Base-by-base conservation (phyloP, 2,888 invertebrate genomes). In the Argyresthia albistria region DNA sequence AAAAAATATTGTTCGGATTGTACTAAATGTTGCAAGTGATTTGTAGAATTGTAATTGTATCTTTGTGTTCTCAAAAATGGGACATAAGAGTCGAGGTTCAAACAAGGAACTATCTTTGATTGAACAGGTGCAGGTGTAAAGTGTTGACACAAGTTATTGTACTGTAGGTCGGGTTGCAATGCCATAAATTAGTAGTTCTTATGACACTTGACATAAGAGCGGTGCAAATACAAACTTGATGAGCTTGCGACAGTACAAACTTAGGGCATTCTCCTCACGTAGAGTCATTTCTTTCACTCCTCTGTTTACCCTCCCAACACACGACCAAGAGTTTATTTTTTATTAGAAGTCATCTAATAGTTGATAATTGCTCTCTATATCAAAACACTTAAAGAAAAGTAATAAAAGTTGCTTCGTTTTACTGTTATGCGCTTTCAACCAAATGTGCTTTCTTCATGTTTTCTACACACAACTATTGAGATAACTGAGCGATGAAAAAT, bases 101-200 rank as follows among this genome's bases (percentile, higher is more conserved):
- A 73, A 75, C 73, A 73, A 69, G 66, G 63, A 66, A 75, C 78
- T 80, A 25, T 25, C 25, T 25, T 82, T 80, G 73, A 72, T 82
- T 81, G 73, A 72, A 77, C 80, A 84, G 84, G 82, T 84, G 84
- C 79, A 72, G 67, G 69, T 74, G 72, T 75, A 10, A 43, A n/a
- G 16, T 73, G 74, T 67, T 73, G 72, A 69, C 67, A 69, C 69
- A 80, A 77, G 68, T 72, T 69, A 76, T 80, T 80, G 76, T 66
- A 73, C 70, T 4, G 25, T 25, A 25, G 25, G 25, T 25, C 25
- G 25, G 6, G 25, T 25, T 25, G 65, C 64, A 65, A 64, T 68
- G 70, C 25, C 25, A 25, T 25, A 25, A 2, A 67, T 63, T 2
- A 2, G 2, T 45, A 4, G n/a, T 45, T 42, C 42, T n/a, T n/a